Evolutionary conservation across 2,797 vertebrate species (phyloP).

Genomic region (Cuculus canorus): DNA sequence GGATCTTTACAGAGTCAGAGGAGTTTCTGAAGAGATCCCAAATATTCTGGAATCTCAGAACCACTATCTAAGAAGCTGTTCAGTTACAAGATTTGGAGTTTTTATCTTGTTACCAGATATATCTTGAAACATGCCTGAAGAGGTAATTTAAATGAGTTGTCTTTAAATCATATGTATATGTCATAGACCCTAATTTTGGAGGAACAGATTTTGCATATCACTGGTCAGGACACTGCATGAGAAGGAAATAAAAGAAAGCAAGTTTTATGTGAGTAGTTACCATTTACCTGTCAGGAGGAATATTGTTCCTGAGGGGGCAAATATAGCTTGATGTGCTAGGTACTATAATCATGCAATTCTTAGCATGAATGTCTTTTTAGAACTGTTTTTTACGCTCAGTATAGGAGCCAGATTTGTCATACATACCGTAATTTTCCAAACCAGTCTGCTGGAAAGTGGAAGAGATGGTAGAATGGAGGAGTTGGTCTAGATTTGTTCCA

Average conservation of each 20-base stretch:
- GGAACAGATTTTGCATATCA: not conserved
- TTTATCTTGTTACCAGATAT: not conserved
- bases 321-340: not conserved
- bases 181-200: not conserved
- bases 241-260: not conserved
- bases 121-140: not conserved
- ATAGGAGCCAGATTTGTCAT: conserved; percentile 27
- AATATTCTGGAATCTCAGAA: not conserved
- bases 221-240: not conserved
- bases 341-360: not conserved
- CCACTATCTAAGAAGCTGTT: not conserved
- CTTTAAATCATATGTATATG: not conserved
- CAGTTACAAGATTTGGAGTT: not conserved
- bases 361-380: not conserved
- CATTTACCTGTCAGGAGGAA: not conserved
- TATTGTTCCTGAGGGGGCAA: not conserved
- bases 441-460: conserved; percentile 56
- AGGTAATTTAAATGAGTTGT: not conserved
- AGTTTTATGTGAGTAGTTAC: not conserved
- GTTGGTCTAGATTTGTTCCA: conserved; percentile 39
- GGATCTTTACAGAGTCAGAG: not conserved
- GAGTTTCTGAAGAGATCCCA: not conserved
- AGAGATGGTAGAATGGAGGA: conserved; percentile 43
- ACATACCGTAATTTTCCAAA: conserved; percentile 38
- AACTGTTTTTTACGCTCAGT: conserved; percentile 13